Percentiles rank a stretch among this genome's conserved stretches.
phyloP scores from a whole-genome alignment of 2,888 invertebrate genomes.

The Sabellastarte sp. region DNA sequence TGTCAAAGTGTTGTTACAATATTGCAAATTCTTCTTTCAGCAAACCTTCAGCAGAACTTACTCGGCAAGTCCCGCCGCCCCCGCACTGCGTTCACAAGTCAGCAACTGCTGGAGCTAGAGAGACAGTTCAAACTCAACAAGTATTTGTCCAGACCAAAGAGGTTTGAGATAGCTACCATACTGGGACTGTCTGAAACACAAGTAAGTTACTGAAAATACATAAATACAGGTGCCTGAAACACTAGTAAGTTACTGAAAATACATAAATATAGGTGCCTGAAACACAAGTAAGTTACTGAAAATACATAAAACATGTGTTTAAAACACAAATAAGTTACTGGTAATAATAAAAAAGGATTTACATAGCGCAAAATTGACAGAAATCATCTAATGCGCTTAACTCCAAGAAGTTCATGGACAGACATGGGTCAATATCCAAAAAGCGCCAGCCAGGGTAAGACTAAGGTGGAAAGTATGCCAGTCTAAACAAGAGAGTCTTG shows the following conservation, averaged over 20 bases:
- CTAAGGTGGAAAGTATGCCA: too few relatives aligned
- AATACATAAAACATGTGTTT: background rate
- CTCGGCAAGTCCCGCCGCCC: constrained; percentile 80
- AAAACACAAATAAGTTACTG: constrained; percentile 65
- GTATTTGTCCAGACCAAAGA: constrained; percentile 94
- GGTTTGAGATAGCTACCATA: constrained; percentile 97
- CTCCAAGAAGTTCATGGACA: too few relatives aligned
- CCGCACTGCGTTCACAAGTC: constrained; percentile 95
- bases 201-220: constrained; percentile 63
- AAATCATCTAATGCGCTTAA: too few relatives aligned
- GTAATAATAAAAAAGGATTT: too few relatives aligned
- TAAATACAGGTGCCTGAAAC: background rate
- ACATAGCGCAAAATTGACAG: too few relatives aligned
- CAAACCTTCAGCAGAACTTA: constrained; percentile 26
- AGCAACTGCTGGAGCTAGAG: constrained; percentile 94
- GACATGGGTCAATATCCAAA: too few relatives aligned
- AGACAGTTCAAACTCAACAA: constrained; percentile 99
- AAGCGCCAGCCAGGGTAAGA: too few relatives aligned
- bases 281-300: constrained; percentile 63
- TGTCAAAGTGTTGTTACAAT: too few relatives aligned
- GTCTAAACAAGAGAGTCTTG: too few relatives aligned
- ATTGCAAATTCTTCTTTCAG: constrained; percentile 9
- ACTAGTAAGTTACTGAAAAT: constrained; percentile 63
- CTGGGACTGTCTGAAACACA: constrained; percentile 97
- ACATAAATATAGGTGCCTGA: background rate